Evolutionary conservation across 2,113 vertebrate genomes (phyloP).

Genomic region (Gasterosteus aculeatus): DNA sequence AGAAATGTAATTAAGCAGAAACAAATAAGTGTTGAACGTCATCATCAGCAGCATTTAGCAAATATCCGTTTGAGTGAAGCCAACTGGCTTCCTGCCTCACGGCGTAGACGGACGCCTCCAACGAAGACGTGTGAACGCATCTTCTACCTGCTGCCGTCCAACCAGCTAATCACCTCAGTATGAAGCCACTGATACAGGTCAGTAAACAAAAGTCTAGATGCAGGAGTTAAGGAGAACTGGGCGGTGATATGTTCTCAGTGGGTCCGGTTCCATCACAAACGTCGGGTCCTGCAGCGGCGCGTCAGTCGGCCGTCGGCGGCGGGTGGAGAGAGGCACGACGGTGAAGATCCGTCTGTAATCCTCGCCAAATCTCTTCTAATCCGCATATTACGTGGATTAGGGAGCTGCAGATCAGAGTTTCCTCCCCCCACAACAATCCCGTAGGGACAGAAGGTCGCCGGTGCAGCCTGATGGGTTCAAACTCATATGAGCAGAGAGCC

Average conservation of each 20-base stretch:
- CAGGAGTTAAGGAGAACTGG: too few relatives aligned
- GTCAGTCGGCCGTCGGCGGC: too few relatives aligned
- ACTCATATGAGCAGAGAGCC: neutral
- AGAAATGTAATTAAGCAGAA: slow-evolving; percentile 10
- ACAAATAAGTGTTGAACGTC: neutral
- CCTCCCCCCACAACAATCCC: neutral
- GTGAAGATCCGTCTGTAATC: slow-evolving; percentile 34
- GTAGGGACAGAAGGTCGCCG: slow-evolving; percentile 1
- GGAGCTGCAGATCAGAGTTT: neutral
- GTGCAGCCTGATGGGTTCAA: slow-evolving; percentile 14
- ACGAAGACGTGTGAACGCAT: neutral
- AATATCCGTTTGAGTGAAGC: neutral
- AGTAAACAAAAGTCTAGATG: too few relatives aligned
- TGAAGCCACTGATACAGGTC: too few relatives aligned
- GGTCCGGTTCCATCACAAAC: too few relatives aligned
- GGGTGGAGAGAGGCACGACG: neutral
- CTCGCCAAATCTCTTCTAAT: slow-evolving; percentile 19
- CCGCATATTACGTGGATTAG: slow-evolving; percentile 21
- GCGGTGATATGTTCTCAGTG: too few relatives aligned
- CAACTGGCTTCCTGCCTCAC: neutral
- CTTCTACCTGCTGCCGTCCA: too few relatives aligned
- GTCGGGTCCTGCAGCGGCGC: too few relatives aligned
- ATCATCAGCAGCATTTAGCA: slow-evolving; percentile 2
- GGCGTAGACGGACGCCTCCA: neutral
- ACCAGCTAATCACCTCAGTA: too few relatives aligned